A percentile compares a stretch with the other conserved stretches of the same genome.
Evolutionary conservation across 2,113 vertebrate genomes (phyloP).

Genomic region (Sula dactylatra): DNA sequence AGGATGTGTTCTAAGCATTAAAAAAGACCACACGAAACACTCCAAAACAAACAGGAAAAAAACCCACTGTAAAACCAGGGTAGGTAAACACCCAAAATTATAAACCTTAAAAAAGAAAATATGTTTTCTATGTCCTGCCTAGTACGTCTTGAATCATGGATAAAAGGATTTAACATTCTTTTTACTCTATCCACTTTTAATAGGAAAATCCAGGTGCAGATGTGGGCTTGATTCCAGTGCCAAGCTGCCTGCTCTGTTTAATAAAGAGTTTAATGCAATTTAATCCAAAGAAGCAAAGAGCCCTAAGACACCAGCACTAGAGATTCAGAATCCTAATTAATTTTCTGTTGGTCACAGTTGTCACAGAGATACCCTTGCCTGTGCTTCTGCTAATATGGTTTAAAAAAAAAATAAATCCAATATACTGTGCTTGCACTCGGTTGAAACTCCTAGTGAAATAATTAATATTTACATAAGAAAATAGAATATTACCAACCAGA

Average conservation of each 20-base stretch:
- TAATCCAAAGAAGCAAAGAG: slow-evolving; percentile 61
- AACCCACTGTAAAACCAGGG: not conserved
- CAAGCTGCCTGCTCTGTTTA: slow-evolving; percentile 68
- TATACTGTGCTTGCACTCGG: not conserved
- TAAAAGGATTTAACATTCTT: slow-evolving; percentile 57
- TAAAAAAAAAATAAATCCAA: not conserved
- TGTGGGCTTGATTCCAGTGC: slow-evolving; percentile 48
- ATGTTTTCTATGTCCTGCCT: not conserved
- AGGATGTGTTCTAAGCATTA: not conserved
- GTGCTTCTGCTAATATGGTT: not conserved
- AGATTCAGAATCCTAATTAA: slow-evolving; percentile 59
- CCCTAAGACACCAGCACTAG: slow-evolving; percentile 3
- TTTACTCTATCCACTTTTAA: slow-evolving; percentile 65
- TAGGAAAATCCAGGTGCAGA: slow-evolving; percentile 72
- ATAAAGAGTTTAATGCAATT: slow-evolving; percentile 60
- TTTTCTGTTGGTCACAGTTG: slow-evolving; percentile 37
- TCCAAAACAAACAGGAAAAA: slow-evolving; percentile 27
- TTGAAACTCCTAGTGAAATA: not conserved
- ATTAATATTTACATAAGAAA: not conserved
- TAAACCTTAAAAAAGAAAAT: not conserved
- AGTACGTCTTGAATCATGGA: not conserved
- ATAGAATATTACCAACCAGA: not conserved
- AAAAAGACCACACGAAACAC: not conserved
- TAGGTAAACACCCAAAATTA: slow-evolving; percentile 11
- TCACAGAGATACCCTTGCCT: not conserved